phyloP scores from a whole-genome alignment of 2,113 vertebrate species.

The Cryptotis parvus region DNA sequence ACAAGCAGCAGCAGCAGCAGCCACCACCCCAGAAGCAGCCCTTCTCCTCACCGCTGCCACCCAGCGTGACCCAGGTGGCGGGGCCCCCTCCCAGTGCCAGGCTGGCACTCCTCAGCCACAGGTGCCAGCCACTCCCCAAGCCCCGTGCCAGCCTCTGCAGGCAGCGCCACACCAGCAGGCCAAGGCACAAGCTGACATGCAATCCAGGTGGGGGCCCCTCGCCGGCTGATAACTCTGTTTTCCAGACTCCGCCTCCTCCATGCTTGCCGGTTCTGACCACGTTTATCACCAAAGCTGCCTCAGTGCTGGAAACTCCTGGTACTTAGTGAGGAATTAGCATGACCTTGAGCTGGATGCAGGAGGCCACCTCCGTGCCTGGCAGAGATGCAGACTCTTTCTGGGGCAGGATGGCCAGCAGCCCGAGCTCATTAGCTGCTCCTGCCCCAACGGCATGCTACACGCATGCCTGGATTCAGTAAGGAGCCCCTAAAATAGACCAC shows the following conservation, averaged over 20 bases:
- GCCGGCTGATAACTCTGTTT: fast-evolving
- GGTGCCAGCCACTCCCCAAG: slow-evolving; percentile 84
- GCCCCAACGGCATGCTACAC: background rate
- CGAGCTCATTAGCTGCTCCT: background rate
- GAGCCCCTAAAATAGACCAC: slow-evolving; percentile 9
- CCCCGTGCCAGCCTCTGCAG: slow-evolving; percentile 87
- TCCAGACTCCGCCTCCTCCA: background rate
- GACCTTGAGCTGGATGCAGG: background rate
- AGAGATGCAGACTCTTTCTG: background rate
- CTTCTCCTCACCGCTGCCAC: slow-evolving; percentile 75
- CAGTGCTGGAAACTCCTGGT: background rate
- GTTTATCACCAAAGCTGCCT: background rate
- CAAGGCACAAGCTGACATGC: slow-evolving; percentile 97
- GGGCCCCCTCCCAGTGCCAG: slow-evolving; percentile 84
- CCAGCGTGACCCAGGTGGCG: slow-evolving; percentile 78
- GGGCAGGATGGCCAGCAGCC: background rate
- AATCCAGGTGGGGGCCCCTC: slow-evolving; percentile 92
- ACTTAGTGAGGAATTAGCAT: background rate
- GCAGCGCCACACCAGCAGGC: slow-evolving; percentile 84
- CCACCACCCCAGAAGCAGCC: slow-evolving; percentile 83
- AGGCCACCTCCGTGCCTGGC: background rate
- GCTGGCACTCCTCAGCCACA: slow-evolving; percentile 82
- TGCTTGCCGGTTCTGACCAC: background rate
- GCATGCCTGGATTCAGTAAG: background rate
- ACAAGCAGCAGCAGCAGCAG: slow-evolving; percentile 97